A percentile compares a stretch with the other conserved stretches of the same genome.
Conservation (phyloP, 2,113 vertebrate genomes). For the Chrysemys picta region DNA sequence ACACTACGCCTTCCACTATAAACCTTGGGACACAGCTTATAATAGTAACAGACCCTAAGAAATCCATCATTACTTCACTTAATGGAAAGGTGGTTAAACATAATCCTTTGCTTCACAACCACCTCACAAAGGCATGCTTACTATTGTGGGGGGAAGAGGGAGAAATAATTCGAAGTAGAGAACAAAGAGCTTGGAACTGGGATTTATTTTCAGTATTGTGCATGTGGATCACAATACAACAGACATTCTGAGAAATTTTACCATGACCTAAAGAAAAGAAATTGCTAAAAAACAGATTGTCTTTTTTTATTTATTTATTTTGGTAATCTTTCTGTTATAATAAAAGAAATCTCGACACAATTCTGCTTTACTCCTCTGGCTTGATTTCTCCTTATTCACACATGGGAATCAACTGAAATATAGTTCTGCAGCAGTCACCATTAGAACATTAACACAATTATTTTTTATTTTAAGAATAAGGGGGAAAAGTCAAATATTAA, state of each 20-base stretch:
- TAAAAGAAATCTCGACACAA: background rate
- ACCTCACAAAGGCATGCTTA: background rate
- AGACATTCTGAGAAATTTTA: background rate
- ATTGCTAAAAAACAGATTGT: background rate
- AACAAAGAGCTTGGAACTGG: rapidly evolving
- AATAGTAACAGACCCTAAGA: background rate
- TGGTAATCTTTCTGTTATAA: background rate
- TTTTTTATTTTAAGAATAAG: background rate
- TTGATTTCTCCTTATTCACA: background rate
- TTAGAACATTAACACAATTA: background rate
- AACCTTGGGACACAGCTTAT: background rate
- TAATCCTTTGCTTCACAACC: background rate
- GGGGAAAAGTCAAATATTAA: constrained; percentile 20
- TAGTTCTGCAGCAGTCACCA: rapidly evolving
- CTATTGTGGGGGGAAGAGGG: background rate
- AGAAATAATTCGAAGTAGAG: background rate
- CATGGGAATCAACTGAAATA: background rate
- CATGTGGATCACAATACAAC: background rate
- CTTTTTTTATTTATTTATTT: background rate
- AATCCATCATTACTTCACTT: background rate
- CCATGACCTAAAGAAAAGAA: background rate
- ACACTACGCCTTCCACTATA: background rate
- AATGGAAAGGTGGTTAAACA: background rate
- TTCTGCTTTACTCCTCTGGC: background rate
- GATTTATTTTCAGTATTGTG: background rate